Conservation (phyloP, 1,140 invertebrate genomes). For the Linepithema humile region DNA sequence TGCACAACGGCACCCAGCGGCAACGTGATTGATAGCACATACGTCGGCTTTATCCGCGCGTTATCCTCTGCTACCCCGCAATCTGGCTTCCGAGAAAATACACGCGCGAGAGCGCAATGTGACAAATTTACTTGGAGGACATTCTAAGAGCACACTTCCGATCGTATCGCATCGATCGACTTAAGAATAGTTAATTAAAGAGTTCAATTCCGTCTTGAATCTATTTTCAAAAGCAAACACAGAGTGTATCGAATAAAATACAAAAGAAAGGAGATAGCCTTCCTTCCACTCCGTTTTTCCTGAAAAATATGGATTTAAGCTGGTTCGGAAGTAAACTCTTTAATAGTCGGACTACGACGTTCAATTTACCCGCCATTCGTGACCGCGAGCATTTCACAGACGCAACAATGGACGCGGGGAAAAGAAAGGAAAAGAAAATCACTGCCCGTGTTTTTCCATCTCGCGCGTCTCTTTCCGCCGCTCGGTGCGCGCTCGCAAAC, state of each 20-base stretch:
- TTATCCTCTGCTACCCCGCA: conserved; percentile 49
- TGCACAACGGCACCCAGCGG: conserved; percentile 45
- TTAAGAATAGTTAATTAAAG: background rate
- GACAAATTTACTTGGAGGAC: conserved; percentile 46
- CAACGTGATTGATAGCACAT: conserved; percentile 54
- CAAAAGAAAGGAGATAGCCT: background rate
- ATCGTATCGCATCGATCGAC: conserved; percentile 5
- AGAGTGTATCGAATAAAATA: background rate
- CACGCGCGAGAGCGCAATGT: background rate
- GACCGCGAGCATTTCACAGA: conserved; percentile 13
- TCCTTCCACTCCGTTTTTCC: background rate
- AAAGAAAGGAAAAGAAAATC: conserved; percentile 30
- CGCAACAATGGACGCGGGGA: conserved; percentile 14
- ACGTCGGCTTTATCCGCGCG: conserved; percentile 53
- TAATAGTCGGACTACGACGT: background rate
- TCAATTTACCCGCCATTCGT: conserved; percentile 18
- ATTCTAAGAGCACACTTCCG: background rate
- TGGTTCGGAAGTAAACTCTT: conserved; percentile 15
- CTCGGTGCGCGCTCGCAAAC: background rate
- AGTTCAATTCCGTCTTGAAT: background rate
- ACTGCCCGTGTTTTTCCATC: conserved; percentile 17
- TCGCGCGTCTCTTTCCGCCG: background rate
- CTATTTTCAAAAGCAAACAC: background rate
- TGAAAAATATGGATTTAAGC: conserved; percentile 4
- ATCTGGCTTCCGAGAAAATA: conserved; percentile 45